A percentile compares a stretch with the other conserved stretches of the same genome.
Conservation (phyloP, 2,797 vertebrate genomes). For the Eidolon dupreanum region DNA sequence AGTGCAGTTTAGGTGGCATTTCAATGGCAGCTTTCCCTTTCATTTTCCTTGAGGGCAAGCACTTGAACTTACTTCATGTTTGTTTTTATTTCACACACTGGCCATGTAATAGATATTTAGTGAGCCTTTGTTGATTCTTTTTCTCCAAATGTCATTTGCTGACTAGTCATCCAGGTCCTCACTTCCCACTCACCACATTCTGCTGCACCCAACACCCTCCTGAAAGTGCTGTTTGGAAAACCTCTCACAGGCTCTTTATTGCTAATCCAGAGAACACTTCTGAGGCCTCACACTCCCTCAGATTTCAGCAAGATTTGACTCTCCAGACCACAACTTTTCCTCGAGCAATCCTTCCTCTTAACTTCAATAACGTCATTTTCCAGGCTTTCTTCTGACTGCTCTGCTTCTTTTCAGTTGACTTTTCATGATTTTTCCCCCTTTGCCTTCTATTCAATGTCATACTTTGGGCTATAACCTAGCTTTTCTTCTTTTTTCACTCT, state of each 20-base stretch:
- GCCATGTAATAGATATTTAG: neutral
- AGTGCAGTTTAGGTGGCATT: neutral
- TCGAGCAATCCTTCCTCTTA: neutral
- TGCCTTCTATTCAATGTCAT: neutral
- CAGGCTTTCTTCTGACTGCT: neutral
- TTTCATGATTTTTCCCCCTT: neutral
- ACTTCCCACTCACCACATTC: neutral
- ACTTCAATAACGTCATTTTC: neutral
- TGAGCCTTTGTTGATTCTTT: neutral
- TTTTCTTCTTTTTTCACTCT: neutral
- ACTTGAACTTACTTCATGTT: neutral
- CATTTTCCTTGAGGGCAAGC: neutral
- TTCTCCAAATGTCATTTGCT: neutral
- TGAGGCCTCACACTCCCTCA: neutral
- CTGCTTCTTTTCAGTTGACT: neutral
- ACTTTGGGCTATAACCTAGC: neutral
- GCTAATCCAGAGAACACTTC: neutral
- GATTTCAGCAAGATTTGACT: neutral
- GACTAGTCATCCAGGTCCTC: neutral
- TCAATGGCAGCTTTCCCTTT: neutral
- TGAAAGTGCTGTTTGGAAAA: neutral
- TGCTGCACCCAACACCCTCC: neutral
- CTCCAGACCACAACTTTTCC: neutral
- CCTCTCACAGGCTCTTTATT: neutral
- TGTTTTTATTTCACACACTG: neutral